These are phyloP conservation scores for Camponotus vicinus DNA, from an alignment of 1,140 invertebrate species.

Conservation along the genomic window DNA sequence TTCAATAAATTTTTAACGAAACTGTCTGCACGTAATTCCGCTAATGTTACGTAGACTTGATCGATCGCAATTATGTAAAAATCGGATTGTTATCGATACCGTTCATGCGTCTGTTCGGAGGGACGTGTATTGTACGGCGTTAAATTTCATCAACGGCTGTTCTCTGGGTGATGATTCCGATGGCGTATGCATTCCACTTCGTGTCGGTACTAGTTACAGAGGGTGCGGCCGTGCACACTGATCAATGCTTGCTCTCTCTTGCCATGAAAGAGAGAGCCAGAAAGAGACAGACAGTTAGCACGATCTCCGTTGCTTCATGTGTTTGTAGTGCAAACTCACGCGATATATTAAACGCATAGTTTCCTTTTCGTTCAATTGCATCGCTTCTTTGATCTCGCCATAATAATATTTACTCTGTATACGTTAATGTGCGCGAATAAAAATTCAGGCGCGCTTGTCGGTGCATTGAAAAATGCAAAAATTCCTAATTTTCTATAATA, in stretches of 20 bases:
- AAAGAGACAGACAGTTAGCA: neutral
- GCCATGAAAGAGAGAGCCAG: constrained; percentile 7
- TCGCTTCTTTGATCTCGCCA: constrained; percentile 75
- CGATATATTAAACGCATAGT: constrained; percentile 80
- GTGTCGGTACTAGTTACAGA: constrained; percentile 53
- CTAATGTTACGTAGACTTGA: constrained; percentile 8
- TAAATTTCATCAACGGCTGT: constrained; percentile 55
- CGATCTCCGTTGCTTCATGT: constrained; percentile 41
- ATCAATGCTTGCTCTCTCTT: constrained; percentile 45
- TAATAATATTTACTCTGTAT: constrained; percentile 79
- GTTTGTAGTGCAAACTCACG: constrained; percentile 78
- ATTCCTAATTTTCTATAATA: neutral
- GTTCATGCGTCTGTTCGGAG: neutral
- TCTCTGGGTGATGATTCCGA: constrained; percentile 40
- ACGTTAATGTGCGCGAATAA: constrained; percentile 66
- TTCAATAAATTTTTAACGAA: neutral
- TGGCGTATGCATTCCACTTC: constrained; percentile 43
- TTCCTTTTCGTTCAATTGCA: constrained; percentile 73
- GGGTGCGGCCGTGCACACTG: constrained; percentile 48
- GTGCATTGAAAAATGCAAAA: constrained; percentile 1
- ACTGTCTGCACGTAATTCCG: neutral
- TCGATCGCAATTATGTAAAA: constrained; percentile 42
- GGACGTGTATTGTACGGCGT: constrained; percentile 25
- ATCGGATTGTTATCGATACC: constrained; percentile 49
- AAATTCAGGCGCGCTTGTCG: neutral